A percentile compares a stretch with the other conserved stretches of the same genome.
Evolutionary conservation across 2,797 vertebrate species (phyloP).

Genomic region (Acrossocheilus wenchowensis): DNA sequence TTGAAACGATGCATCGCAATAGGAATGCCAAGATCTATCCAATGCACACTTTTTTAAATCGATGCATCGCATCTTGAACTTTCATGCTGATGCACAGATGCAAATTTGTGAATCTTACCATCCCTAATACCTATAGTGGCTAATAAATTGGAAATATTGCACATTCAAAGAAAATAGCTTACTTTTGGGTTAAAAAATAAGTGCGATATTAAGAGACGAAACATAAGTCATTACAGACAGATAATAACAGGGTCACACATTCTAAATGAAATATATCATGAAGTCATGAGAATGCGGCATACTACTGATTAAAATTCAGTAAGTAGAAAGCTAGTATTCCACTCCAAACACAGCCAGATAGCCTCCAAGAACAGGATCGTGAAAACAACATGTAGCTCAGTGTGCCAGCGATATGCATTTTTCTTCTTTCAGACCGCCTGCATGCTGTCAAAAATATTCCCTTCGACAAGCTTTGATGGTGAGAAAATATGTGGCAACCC

Average conservation of each 20-base stretch:
- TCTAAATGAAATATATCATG: background rate
- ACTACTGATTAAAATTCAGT: constrained; percentile 1
- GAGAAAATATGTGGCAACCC: constrained; percentile 25
- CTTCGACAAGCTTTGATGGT: constrained; percentile 33
- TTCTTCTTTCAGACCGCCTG: background rate
- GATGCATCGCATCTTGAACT: background rate
- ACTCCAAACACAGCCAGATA: background rate
- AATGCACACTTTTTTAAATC: background rate
- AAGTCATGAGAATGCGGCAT: background rate
- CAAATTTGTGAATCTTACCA: background rate
- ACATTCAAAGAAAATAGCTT: background rate
- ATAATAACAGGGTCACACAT: background rate
- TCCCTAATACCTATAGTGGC: background rate
- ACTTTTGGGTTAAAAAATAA: background rate
- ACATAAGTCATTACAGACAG: background rate
- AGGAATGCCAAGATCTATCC: no score
- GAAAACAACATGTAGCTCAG: constrained; percentile 7
- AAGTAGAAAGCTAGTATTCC: no score
- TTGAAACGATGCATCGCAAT: background rate
- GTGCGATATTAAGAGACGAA: background rate
- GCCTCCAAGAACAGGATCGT: background rate
- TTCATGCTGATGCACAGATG: background rate
- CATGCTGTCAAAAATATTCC: constrained; percentile 18
- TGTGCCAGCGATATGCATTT: background rate
- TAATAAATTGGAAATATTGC: background rate